phyloP scores from a whole-genome alignment of 2,888 invertebrate genomes.

The Ennomos quercinarius region DNA sequence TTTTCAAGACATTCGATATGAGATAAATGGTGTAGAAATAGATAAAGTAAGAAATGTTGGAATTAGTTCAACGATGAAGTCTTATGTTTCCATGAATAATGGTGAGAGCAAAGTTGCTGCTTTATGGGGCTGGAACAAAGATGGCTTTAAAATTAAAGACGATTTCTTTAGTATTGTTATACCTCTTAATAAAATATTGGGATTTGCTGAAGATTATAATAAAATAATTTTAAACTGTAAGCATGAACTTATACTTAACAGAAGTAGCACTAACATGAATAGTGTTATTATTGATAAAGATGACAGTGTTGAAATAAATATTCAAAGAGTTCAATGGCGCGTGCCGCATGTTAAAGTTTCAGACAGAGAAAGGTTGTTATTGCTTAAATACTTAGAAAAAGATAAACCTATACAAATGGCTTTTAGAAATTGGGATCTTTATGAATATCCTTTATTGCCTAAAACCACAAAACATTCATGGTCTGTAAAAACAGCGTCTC shows the following conservation, averaged over 20 bases:
- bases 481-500: conserved; percentile 50
- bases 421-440: conserved; percentile 13
- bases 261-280: conserved; percentile 49
- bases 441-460: conserved; percentile 57
- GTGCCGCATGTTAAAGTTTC: no score
- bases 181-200: conserved; percentile 1
- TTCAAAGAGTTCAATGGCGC: no score
- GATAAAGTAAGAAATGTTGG: background rate
- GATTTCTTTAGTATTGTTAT: background rate
- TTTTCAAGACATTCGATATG: background rate
- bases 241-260: conserved; percentile 50
- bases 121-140: background rate
- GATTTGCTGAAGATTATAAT: conserved; percentile 3
- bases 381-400: no score
- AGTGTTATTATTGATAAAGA: conserved; percentile 31
- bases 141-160: background rate
- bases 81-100: background rate
- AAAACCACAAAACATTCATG: conserved; percentile 49
- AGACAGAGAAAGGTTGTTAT: no score
- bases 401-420: no score
- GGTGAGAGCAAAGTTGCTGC: conserved; percentile 1
- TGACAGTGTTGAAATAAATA: conserved; percentile 8
- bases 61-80: background rate
- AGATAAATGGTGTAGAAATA: background rate
- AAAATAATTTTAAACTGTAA: conserved; percentile 2